phyloP scores from a whole-genome alignment of 92 coral and sea anemone species.

The Epizoanthus stellaris region DNA sequence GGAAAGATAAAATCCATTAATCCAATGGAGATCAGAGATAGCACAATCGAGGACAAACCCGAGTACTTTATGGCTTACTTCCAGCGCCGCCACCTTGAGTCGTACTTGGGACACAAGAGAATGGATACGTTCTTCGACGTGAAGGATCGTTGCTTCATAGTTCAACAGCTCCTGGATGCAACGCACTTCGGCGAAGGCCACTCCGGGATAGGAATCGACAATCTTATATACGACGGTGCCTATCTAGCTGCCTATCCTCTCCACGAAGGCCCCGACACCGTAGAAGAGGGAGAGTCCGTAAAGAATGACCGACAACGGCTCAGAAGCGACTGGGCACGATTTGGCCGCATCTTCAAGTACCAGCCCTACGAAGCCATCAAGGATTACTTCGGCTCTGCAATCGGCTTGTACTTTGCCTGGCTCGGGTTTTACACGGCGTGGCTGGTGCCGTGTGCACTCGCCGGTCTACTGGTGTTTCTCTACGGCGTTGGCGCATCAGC shows the following conservation, averaged over 20 bases:
- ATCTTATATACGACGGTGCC: slow-evolving; percentile 73
- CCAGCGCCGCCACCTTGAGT: slow-evolving; percentile 49
- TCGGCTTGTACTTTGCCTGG: slow-evolving; percentile 89
- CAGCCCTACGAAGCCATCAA: slow-evolving; percentile 89
- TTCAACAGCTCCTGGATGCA: slow-evolving; percentile 63
- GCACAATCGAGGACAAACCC: slow-evolving; percentile 57
- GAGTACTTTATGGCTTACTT: slow-evolving; percentile 87
- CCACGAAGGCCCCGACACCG: slow-evolving; percentile 75
- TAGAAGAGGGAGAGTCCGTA: slow-evolving; percentile 57
- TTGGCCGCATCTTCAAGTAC: slow-evolving; percentile 77
- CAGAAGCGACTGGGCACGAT: slow-evolving; percentile 87
- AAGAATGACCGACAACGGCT: slow-evolving; percentile 86
- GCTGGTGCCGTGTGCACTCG: slow-evolving; percentile 88
- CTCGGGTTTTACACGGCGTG: slow-evolving; percentile 90
- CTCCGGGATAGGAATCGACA: slow-evolving; percentile 73
- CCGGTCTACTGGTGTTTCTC: slow-evolving; percentile 82
- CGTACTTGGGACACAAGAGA: slow-evolving; percentile 53
- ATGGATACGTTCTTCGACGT: slow-evolving; percentile 69
- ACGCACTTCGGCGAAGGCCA: slow-evolving; percentile 76
- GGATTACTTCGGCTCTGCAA: slow-evolving; percentile 88
- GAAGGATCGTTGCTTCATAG: slow-evolving; percentile 64
- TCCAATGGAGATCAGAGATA: slow-evolving; percentile 70
- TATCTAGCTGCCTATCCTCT: slow-evolving; percentile 73
- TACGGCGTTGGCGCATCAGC: slow-evolving; percentile 84
- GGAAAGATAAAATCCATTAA: slow-evolving; percentile 52